Evolutionary conservation across 2,888 invertebrate species (phyloP).

Genomic region (Mythimna impura): DNA sequence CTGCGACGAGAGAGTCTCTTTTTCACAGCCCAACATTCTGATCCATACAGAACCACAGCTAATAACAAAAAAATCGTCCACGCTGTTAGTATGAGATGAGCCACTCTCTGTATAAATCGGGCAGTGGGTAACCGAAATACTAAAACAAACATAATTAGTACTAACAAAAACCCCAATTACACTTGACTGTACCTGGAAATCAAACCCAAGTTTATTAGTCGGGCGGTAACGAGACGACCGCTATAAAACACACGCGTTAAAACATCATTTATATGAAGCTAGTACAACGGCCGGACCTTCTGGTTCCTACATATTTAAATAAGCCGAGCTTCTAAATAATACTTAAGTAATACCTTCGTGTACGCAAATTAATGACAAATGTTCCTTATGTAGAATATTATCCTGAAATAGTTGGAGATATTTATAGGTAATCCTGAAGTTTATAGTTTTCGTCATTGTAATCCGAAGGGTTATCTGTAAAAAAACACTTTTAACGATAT

Average conservation of each 20-base stretch:
- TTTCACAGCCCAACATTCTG: too few relatives aligned
- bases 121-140: conserved; percentile 3
- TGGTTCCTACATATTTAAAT: conserved; percentile 64
- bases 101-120: not conserved
- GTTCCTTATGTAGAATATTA: conserved; percentile 8
- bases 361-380: conserved; percentile 41
- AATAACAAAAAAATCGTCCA: not conserved
- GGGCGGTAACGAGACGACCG: conserved; percentile 45
- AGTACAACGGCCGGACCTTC: conserved; percentile 27
- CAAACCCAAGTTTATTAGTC: conserved; percentile 27
- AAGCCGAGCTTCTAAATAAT: conserved; percentile 65
- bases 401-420: conserved; percentile 2
- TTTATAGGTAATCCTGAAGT: not conserved
- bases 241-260: conserved; percentile 59
- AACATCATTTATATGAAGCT: conserved; percentile 50
- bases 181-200: conserved; percentile 30
- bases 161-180: conserved; percentile 35
- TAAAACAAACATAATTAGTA: conserved; percentile 30
- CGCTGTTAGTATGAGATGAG: not conserved
- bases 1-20: too few relatives aligned
- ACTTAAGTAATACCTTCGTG: conserved; percentile 20
- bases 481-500: too few relatives aligned
- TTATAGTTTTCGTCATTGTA: too few relatives aligned
- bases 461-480: too few relatives aligned
- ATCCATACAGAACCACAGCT: too few relatives aligned